These are phyloP conservation scores for Drosophila neocordata DNA, from an alignment of 1,140 invertebrate genomes.

Conservation along the genomic window DNA sequence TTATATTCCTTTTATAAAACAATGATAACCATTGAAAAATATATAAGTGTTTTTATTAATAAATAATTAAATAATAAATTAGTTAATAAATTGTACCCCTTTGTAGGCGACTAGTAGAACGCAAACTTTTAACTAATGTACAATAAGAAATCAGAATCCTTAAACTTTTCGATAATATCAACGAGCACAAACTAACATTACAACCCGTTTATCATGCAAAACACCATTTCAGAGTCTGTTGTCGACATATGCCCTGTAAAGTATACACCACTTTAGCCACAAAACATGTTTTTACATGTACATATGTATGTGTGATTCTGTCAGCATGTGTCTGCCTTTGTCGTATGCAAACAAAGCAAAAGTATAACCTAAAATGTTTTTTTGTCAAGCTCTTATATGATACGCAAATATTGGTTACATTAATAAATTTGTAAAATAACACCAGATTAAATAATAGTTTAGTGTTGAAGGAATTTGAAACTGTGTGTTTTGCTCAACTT, in stretches of 20 bases:
- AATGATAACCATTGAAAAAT: too few relatives aligned
- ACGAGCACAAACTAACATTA: too few relatives aligned
- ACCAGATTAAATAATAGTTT: slow-evolving; percentile 35
- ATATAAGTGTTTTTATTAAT: too few relatives aligned
- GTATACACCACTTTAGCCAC: slow-evolving; percentile 42
- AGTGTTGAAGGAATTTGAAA: neutral
- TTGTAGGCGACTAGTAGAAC: too few relatives aligned
- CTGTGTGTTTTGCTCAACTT: too few relatives aligned
- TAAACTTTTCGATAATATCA: too few relatives aligned
- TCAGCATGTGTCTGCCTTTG: neutral
- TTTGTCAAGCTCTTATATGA: neutral
- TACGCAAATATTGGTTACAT: slow-evolving; percentile 21
- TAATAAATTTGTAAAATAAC: slow-evolving; percentile 48
- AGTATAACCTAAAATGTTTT: neutral
- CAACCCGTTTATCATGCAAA: too few relatives aligned
- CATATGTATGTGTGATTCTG: neutral
- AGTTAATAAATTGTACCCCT: too few relatives aligned
- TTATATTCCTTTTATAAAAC: too few relatives aligned
- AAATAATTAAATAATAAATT: too few relatives aligned
- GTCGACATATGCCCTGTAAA: slow-evolving; percentile 11
- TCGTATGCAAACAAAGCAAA: neutral
- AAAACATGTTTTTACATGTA: slow-evolving; percentile 31
- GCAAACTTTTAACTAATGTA: too few relatives aligned
- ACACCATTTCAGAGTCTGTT: neutral
- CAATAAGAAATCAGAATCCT: too few relatives aligned